phyloP scores from a whole-genome alignment of 2,113 vertebrate species.

The Notarius quadriscutis region DNA sequence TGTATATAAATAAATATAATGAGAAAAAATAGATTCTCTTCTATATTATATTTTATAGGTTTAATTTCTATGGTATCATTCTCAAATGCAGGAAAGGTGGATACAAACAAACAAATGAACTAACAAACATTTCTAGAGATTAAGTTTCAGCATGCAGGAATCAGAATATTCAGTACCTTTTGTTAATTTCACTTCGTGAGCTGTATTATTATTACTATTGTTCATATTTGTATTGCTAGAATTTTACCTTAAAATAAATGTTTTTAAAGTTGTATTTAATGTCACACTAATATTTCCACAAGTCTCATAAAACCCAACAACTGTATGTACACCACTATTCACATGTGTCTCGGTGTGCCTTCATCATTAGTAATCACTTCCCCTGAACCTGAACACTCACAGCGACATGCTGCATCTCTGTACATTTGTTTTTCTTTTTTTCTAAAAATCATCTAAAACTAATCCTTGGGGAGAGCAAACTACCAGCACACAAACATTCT shows the following conservation, averaged over 20 bases:
- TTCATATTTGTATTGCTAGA: too few relatives aligned
- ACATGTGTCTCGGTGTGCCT: not conserved
- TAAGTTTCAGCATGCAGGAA: not conserved
- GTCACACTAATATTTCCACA: not conserved
- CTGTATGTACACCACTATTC: not conserved
- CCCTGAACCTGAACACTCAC: not conserved
- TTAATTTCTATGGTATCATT: not conserved
- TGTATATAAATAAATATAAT: not conserved
- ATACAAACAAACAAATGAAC: too few relatives aligned
- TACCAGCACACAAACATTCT: not conserved
- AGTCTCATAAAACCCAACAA: not conserved
- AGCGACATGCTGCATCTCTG: not conserved
- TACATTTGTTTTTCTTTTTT: constrained; percentile 2
- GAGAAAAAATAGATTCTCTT: not conserved
- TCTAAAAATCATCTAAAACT: not conserved
- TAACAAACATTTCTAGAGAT: not conserved
- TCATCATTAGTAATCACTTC: not conserved
- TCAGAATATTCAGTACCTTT: not conserved
- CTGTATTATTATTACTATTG: not conserved
- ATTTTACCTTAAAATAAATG: not conserved
- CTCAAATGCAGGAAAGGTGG: too few relatives aligned
- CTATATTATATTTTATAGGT: not conserved
- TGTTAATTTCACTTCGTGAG: not conserved
- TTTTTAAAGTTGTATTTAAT: not conserved
- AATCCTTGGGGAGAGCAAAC: not conserved